These are phyloP conservation scores for Mylabris sibirica DNA, from an alignment of 2,888 invertebrate genomes.

Conservation along the genomic window DNA sequence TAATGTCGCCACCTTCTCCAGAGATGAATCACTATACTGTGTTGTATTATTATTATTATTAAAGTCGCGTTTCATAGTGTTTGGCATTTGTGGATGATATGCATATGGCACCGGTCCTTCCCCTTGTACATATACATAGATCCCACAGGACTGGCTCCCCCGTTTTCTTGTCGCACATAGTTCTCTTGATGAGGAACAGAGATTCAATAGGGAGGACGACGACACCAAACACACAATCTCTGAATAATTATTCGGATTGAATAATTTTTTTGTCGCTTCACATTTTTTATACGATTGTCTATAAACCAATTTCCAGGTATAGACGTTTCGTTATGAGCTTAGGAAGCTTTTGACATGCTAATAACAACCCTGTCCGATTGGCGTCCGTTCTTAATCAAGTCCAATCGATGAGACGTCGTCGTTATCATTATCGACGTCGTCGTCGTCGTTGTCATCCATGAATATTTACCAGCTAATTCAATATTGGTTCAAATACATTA, in stretches of 20 bases:
- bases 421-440: too few species aligned
- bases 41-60: slow-evolving; percentile 55
- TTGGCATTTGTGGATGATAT: slow-evolving; percentile 49
- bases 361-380: slow-evolving; percentile 45
- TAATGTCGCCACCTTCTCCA: slow-evolving; percentile 28
- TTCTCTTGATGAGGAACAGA: slow-evolving; percentile 27
- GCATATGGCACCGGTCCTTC: slow-evolving; percentile 43
- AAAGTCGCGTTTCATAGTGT: slow-evolving; percentile 50
- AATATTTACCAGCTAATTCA: slow-evolving; percentile 60
- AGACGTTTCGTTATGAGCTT: slow-evolving; percentile 41
- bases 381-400: slow-evolving; percentile 53
- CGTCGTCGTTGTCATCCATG: slow-evolving; percentile 61
- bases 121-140: slow-evolving; percentile 13
- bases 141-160: slow-evolving; percentile 25
- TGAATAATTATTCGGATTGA: background rate
- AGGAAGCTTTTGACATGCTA: slow-evolving; percentile 49
- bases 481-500: slow-evolving; percentile 54
- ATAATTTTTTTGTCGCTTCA: background rate
- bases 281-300: background rate
- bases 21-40: slow-evolving; percentile 51
- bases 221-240: slow-evolving; percentile 4
- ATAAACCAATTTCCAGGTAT: slow-evolving; percentile 28
- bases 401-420: slow-evolving; percentile 53
- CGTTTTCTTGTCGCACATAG: slow-evolving; percentile 2
- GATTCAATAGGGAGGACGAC: slow-evolving; percentile 16